Percentiles rank a stretch among this genome's conserved stretches.
phyloP scores from a whole-genome alignment of 2,888 invertebrate genomes.

The Elgonia sp. region DNA sequence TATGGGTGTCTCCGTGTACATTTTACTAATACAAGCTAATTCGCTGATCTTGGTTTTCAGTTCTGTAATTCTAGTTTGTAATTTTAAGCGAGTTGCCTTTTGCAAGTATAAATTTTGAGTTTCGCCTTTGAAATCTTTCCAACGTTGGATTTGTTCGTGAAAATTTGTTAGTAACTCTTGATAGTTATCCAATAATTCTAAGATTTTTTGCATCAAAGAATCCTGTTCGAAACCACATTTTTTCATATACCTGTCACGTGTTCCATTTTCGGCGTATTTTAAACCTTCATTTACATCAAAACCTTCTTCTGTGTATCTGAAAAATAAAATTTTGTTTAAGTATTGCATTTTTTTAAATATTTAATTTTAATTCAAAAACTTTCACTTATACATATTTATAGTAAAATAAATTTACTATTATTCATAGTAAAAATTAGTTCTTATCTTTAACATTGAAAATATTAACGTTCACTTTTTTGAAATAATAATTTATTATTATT shows the following conservation, averaged over 20 bases:
- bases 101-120: conserved; percentile 83
- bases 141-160: conserved; percentile 83
- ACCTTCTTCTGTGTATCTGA: conserved; percentile 82
- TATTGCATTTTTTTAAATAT: not conserved
- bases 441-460: no score
- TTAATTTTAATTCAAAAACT: not conserved
- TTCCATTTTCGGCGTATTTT: conserved; percentile 79
- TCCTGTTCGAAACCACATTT: conserved; percentile 79
- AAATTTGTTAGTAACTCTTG: conserved; percentile 83
- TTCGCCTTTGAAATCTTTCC: conserved; percentile 84
- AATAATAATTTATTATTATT: no score
- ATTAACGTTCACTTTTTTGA: no score
- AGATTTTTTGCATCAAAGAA: conserved; percentile 85
- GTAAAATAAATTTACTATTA: conserved; percentile 44
- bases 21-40: conserved; percentile 85
- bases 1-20: conserved; percentile 86
- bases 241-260: conserved; percentile 78
- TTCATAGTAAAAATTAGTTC: no score
- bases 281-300: conserved; percentile 81
- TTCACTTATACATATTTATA: not conserved
- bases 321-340: conserved; percentile 68
- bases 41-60: conserved; percentile 84
- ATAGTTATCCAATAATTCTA: conserved; percentile 84
- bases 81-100: conserved; percentile 82
- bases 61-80: conserved; percentile 83